Base-by-base conservation (phyloP, 2,888 invertebrate species). In the Limnephilus lunatus region DNA sequence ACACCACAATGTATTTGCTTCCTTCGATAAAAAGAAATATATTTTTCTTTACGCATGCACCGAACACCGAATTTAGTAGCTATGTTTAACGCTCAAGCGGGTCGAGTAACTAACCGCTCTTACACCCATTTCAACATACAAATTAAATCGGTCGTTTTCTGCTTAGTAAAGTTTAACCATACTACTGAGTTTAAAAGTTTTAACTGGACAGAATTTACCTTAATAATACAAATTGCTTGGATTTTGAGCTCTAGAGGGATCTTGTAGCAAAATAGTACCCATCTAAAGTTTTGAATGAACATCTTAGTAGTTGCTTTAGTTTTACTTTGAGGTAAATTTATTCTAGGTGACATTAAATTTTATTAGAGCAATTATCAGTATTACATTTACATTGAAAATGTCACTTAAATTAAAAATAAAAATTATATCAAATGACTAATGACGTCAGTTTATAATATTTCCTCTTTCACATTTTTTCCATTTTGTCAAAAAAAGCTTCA, bases 231-330 rank as follows among this genome's bases (percentile, higher is more conserved):
- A 83, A 83, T 35, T 83, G 83, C 32, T 83, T 31, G 35, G 25
- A 83, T 32, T 83, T 83, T 83, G 32, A 19, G 32, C 85, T 30
- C 85, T 5, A 39, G 85, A 14, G 85, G n/a, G 5, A 39, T 85
- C 44, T 68, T 68, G 30, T 19, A n/a, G n/a, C 83, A 32, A 39
- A 85, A 85, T 44, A 30, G 44, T 35, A 39, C 44, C 11, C 1
- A 44, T 85, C 85, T 44, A 85, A 85, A 85, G 85, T 85, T 85
- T 85, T 85, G 44, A 85, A n/a, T 85, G 44, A 39, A 85, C 39
- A n/a, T 85, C 85, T 85, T 85, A 9, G 15, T 48, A 53, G 15
- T 19, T 68, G 19, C 5, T 25, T 68, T 7, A 19, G 68, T 68
- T 53, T 53, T 19, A 3, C 53, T 15, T 15, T 19, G 68, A 25